A percentile compares a stretch with the other conserved stretches of the same genome.
These are phyloP conservation scores for Cynoglossus semilaevis DNA, from an alignment of 2,113 vertebrate genomes.

Conservation along the genomic window DNA sequence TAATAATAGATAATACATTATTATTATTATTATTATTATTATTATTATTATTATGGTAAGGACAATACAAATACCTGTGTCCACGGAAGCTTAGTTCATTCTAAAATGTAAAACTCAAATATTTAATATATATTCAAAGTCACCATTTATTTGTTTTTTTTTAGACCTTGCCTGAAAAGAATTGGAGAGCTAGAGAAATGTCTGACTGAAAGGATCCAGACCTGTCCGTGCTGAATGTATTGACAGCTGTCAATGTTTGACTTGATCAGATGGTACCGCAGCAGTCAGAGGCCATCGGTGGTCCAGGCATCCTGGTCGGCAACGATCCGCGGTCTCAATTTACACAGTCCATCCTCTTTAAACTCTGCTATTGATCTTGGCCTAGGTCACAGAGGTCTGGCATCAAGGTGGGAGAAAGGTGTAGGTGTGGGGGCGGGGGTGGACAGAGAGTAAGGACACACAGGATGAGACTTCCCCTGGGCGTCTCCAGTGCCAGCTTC, in stretches of 20 bases:
- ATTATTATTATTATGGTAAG: too few relatives aligned
- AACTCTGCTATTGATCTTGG: conserved; percentile 67
- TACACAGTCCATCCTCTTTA: conserved; percentile 69
- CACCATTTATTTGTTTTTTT: too few relatives aligned
- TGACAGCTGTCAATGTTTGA: conserved; percentile 46
- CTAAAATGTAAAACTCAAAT: too few relatives aligned
- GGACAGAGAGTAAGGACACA: conserved; percentile 43
- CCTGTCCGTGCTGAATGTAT: conserved; percentile 22
- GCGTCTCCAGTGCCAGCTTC: conserved; percentile 43
- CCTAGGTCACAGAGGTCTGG: conserved; percentile 62
- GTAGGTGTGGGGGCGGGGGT: conserved; percentile 11
- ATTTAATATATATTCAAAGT: too few relatives aligned
- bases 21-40: too few relatives aligned
- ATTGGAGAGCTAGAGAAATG: conserved; percentile 12
- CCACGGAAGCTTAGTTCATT: too few relatives aligned
- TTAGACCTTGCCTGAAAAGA: neutral
- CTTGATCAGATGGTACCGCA: conserved; percentile 57
- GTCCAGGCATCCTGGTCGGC: conserved; percentile 50
- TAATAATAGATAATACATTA: too few relatives aligned
- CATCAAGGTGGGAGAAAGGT: conserved; percentile 39
- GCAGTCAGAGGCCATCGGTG: conserved; percentile 58
- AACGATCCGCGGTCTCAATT: conserved; percentile 64
- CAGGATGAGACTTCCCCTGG: conserved; percentile 40
- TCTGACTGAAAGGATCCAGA: conserved; percentile 34
- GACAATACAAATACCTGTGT: too few relatives aligned